Evolutionary conservation across 2,797 vertebrate genomes (phyloP).

Genomic region (Pteropus rufus): DNA sequence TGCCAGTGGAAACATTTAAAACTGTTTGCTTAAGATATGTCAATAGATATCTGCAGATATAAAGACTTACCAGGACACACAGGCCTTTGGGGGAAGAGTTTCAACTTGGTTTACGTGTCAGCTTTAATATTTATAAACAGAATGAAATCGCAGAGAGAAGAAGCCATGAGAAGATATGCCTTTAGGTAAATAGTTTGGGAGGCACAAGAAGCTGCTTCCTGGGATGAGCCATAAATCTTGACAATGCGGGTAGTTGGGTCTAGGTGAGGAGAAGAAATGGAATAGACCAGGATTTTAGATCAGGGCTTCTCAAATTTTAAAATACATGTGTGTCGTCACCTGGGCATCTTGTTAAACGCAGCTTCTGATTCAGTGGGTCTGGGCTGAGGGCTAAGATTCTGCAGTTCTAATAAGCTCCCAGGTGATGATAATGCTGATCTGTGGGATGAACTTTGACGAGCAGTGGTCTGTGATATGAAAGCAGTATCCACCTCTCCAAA

Average conservation of each 20-base stretch:
- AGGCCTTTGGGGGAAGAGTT: background rate
- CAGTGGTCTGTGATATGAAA: background rate
- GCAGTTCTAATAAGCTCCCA: background rate
- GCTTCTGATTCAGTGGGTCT: background rate
- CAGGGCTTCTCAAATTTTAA: background rate
- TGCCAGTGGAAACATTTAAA: background rate
- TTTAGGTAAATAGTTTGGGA: constrained; percentile 24
- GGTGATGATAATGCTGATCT: background rate
- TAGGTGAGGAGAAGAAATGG: background rate
- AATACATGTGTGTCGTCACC: background rate
- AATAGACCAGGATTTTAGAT: background rate
- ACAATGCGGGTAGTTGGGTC: background rate
- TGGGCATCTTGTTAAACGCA: background rate
- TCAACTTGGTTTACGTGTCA: background rate
- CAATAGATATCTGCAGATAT: background rate
- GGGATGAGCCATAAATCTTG: background rate
- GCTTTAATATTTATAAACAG: constrained; percentile 55
- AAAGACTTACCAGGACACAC: background rate
- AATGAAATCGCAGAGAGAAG: background rate
- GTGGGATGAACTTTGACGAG: background rate
- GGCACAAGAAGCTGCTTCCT: background rate
- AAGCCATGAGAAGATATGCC: background rate
- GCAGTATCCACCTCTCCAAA: background rate
- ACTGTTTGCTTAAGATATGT: background rate
- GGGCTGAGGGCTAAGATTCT: background rate